A percentile compares a stretch with the other conserved stretches of the same genome.
Conservation (phyloP, 2,113 vertebrate genomes). For the Spilogale gracilis region DNA sequence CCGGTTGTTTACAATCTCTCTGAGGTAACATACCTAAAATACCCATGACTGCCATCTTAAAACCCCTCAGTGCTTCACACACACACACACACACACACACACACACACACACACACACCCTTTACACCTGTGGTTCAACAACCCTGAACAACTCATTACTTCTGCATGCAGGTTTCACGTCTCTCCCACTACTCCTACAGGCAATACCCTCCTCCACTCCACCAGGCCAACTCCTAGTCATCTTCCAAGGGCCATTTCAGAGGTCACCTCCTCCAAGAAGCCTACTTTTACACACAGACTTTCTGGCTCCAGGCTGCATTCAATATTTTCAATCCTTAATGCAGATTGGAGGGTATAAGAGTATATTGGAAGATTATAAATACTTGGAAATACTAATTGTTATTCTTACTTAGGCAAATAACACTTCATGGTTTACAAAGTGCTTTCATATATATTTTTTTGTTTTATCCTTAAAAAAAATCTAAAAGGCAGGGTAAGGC, state of each 20-base stretch:
- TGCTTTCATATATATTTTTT: conserved; percentile 1
- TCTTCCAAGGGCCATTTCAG: background rate
- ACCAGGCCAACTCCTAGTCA: background rate
- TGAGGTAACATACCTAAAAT: background rate
- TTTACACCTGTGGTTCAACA: background rate
- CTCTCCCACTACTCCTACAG: background rate
- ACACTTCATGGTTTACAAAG: background rate
- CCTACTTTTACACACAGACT: background rate
- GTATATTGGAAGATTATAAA: conserved; percentile 7
- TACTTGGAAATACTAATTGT: background rate
- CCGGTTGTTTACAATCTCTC: background rate
- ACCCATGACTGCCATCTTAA: background rate
- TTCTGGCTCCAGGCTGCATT: background rate
- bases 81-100: background rate
- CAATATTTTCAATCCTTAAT: background rate
- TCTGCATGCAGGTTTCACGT: background rate
- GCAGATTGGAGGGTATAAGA: background rate
- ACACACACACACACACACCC: background rate
- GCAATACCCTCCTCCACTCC: background rate
- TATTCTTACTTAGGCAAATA: conserved; percentile 38
- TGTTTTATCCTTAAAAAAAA: conserved; percentile 31
- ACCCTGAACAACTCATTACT: background rate
- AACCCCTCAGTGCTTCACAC: background rate
- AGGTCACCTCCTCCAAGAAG: background rate
- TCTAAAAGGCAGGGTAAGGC: background rate